Evolutionary conservation across 2,888 invertebrate genomes (phyloP).

Genomic region (Julus scanicus): DNA sequence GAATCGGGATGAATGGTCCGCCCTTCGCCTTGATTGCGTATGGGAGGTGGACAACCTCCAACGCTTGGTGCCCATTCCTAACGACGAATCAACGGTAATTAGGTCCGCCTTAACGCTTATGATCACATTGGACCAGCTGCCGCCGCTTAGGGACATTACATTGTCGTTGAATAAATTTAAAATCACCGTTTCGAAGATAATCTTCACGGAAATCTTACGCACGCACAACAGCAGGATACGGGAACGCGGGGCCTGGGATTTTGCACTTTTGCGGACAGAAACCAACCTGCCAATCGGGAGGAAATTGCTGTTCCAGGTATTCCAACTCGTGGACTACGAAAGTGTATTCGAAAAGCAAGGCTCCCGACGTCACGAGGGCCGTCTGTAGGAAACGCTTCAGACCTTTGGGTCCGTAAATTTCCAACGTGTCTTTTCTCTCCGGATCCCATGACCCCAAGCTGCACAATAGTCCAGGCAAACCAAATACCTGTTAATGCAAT

Average conservation of each 20-base stretch:
- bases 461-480: conserved; percentile 67
- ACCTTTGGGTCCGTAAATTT: conserved; percentile 67
- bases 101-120: neutral
- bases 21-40: neutral
- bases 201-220: too few relatives aligned
- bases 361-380: conserved; percentile 63
- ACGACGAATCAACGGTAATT: neutral
- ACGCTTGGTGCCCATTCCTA: neutral
- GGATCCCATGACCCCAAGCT: conserved; percentile 64
- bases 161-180: too few relatives aligned
- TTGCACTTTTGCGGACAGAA: neutral
- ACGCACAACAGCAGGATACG: too few relatives aligned
- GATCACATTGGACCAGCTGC: too few relatives aligned
- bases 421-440: conserved; percentile 61
- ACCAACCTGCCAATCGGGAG: conserved; percentile 7
- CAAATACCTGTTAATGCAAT: conserved; percentile 65
- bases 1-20: neutral
- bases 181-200: too few relatives aligned
- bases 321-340: conserved; percentile 12
- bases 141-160: too few relatives aligned
- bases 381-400: conserved; percentile 64
- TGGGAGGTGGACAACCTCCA: neutral
- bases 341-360: neutral
- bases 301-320: neutral
- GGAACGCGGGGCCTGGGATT: too few relatives aligned